Evolutionary conservation across 2,888 invertebrate species (phyloP).

Genomic region (Taenaris catops): DNA sequence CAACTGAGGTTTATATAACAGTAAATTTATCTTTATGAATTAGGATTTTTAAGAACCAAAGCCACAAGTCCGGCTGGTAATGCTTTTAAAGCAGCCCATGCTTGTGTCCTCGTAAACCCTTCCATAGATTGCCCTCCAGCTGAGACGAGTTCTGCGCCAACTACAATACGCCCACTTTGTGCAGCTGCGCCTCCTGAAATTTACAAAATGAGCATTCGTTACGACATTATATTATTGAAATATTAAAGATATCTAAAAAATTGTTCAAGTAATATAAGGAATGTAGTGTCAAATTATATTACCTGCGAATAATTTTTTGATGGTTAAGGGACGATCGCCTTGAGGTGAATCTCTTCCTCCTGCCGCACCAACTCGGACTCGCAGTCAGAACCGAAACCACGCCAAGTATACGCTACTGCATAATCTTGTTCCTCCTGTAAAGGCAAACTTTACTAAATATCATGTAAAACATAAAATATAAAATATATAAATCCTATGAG

Average conservation of each 20-base stretch:
- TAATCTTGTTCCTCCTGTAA: slow-evolving; percentile 68
- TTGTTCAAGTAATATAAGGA: too few relatives aligned
- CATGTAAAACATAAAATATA: too few relatives aligned
- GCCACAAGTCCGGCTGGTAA: slow-evolving; percentile 91
- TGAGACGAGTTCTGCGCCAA: slow-evolving; percentile 92
- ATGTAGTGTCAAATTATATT: too few relatives aligned
- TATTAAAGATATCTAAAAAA: too few relatives aligned
- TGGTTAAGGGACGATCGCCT: slow-evolving; percentile 92
- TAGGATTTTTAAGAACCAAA: slow-evolving; percentile 72
- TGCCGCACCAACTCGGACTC: slow-evolving; percentile 64
- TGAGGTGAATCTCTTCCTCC: too few relatives aligned
- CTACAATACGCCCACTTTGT: slow-evolving; percentile 89
- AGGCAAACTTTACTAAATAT: too few relatives aligned
- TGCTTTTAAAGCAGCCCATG: slow-evolving; percentile 96
- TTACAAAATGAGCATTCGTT: too few relatives aligned
- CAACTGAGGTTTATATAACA: too few relatives aligned
- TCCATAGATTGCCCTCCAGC: slow-evolving; percentile 91
- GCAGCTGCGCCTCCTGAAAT: slow-evolving; percentile 91
- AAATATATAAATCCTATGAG: too few relatives aligned
- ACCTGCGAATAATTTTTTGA: slow-evolving; percentile 98
- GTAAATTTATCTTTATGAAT: too few relatives aligned
- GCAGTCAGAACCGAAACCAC: slow-evolving; percentile 81
- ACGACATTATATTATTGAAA: too few relatives aligned
- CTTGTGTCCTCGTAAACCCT: slow-evolving; percentile 94
- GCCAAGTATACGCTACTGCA: slow-evolving; percentile 65